Evolutionary conservation across 2,888 invertebrate genomes (phyloP), one percentile per base, ranked within the genome.

Genomic region (Drosophila ochracea): DNA sequence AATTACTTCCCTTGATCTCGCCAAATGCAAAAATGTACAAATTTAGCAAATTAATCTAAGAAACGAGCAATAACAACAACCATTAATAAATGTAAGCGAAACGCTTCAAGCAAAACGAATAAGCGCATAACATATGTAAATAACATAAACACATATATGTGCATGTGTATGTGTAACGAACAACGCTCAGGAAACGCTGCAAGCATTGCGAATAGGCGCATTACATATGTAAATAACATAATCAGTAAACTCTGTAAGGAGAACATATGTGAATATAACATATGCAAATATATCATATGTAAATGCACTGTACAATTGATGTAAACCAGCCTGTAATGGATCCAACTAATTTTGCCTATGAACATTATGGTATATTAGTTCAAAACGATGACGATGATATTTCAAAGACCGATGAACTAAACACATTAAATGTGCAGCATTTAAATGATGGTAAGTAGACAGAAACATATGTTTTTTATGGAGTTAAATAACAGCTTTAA

Each of bases 281-380:
- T 47, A 28, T 28, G 28, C 28, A 28, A 47, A 47, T 25, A 16
- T 4, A 7, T 7, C 25, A 25, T 47, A 25, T 47, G 47, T 25
- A 25, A 47, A 47, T 47, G 95, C 72, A 94, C 95, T 91, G 95
- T 94, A 94, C 94, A 55, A 94, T 94, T 63, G 78, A 84, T 47
- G 47, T 47, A 21, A 94, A 94, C 92, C 94, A 39, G 39, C 35
- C 13, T 68, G 68, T 68, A 54, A 83, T 82, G 82, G 79, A 84
- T 72, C 67, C 66, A 41, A 72, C 41, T 52, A 78, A 68, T 55
- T 79, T 78, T 64, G 49, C 69, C n/a, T 92, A 91, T 66, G 91
- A 91, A 59, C 92, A 92, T 62, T 93, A 91, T 77, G 92, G 92
- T 16, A 92, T 92, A 60, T 83, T 91, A 76, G 91, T 92, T 57